phyloP scores from a whole-genome alignment of 2,113 vertebrate genomes.

The Tor tambroides region DNA sequence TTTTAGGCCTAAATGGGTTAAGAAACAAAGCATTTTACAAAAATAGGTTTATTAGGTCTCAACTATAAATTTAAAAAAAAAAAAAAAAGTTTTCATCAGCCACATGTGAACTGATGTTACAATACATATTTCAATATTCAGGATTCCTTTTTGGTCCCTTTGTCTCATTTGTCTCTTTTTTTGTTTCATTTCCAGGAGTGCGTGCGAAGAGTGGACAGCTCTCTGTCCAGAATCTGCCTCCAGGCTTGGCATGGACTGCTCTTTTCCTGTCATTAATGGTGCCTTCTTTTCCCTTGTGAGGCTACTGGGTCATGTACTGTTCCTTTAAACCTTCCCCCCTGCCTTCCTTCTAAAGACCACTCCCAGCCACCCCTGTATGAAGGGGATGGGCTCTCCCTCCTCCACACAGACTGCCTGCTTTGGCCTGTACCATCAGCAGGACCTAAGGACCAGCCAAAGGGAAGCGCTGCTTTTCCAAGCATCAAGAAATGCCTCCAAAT shows the following conservation, averaged over 20 bases:
- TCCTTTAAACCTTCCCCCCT: conserved; percentile 10
- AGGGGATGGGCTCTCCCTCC: conserved; percentile 54
- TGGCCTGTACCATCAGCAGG: conserved; percentile 66
- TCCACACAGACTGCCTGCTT: conserved; percentile 68
- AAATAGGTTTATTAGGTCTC: neutral
- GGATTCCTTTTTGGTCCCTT: neutral
- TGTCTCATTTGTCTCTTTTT: neutral
- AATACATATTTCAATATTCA: neutral
- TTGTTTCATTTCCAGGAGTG: conserved; percentile 77
- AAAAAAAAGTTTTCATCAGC: neutral
- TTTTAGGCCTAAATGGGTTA: too few species aligned
- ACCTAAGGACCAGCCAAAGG: conserved; percentile 59
- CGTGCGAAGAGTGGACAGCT: conserved; percentile 88
- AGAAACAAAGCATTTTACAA: too few species aligned
- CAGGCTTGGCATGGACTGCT: conserved; percentile 76
- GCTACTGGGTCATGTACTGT: conserved; percentile 57
- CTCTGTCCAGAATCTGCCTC: conserved; percentile 75
- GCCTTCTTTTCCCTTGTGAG: conserved; percentile 88
- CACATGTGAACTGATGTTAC: neutral
- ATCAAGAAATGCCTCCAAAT: conserved; percentile 20
- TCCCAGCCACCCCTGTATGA: conserved; percentile 44
- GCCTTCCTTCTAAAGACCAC: conserved; percentile 6
- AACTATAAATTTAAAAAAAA: neutral
- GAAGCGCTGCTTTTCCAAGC: conserved; percentile 54
- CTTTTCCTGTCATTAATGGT: conserved; percentile 84